These are phyloP conservation scores for Lasioglossum marginatum DNA, from an alignment of 2,888 invertebrate species.

Conservation along the genomic window DNA sequence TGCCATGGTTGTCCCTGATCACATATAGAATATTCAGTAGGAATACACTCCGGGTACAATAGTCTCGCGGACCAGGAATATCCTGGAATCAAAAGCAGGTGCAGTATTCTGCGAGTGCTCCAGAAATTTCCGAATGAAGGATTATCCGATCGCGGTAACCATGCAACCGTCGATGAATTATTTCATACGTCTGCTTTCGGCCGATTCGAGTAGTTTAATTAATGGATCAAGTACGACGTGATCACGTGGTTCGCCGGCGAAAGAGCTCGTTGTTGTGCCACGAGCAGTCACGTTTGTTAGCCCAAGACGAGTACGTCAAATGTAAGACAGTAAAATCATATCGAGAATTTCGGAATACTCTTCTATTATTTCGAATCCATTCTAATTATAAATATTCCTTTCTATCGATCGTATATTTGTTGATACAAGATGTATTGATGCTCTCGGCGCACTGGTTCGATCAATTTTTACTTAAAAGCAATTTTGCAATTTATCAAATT, in stretches of 20 bases:
- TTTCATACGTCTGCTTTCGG: conserved; percentile 19
- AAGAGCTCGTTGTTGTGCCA: neutral
- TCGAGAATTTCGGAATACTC: neutral
- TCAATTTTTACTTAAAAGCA: no score
- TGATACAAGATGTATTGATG: no score
- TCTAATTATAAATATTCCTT: no score
- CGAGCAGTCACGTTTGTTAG: neutral
- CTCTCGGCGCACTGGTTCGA: no score
- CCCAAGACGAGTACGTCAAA: neutral
- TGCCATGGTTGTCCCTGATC: conserved; percentile 53
- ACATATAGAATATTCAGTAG: conserved; percentile 56
- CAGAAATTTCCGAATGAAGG: conserved; percentile 50
- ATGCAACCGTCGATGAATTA: conserved; percentile 32
- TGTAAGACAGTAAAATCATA: neutral
- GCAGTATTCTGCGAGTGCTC: conserved; percentile 40
- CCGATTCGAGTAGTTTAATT: neutral
- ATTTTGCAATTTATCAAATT: no score
- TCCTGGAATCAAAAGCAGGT: conserved; percentile 53
- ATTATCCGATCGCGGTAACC: conserved; percentile 29
- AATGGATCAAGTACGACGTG: neutral
- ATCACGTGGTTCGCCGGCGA: neutral
- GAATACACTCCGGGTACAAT: conserved; percentile 40
- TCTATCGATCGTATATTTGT: no score
- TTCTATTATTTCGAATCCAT: no score
- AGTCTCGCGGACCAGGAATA: conserved; percentile 30